A percentile compares a stretch with the other conserved stretches of the same genome.
phyloP scores from a whole-genome alignment of 2,888 invertebrate genomes.

The Zeuzera pyrina region DNA sequence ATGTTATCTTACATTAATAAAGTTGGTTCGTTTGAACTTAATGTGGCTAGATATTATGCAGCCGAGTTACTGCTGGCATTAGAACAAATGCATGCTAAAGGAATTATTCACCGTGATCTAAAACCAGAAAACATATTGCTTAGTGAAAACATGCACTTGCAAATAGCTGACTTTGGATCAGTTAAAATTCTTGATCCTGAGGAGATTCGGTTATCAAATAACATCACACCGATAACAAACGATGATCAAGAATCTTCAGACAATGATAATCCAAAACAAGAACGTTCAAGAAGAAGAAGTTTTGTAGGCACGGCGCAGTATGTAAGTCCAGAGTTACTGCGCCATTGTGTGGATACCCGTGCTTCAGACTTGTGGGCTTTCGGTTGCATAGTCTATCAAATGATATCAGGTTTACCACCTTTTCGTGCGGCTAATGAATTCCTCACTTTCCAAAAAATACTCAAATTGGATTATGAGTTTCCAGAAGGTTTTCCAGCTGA shows the following conservation, averaged over 20 bases:
- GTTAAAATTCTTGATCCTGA: conserved; percentile 83
- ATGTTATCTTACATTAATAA: conserved; percentile 92
- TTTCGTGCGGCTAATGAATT: conserved; percentile 95
- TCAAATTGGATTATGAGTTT: conserved; percentile 91
- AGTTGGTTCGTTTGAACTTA: conserved; percentile 90
- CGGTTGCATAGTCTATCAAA: conserved; percentile 97
- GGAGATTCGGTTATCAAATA: conserved; percentile 33
- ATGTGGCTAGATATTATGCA: conserved; percentile 93
- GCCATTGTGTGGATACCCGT: conserved; percentile 81
- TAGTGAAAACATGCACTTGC: conserved; percentile 95
- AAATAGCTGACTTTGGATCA: conserved; percentile 98
- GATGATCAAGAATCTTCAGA: conserved; percentile 28
- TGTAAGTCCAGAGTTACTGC: conserved; percentile 96
- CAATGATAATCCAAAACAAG: conserved; percentile 44
- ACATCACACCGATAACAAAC: too few species aligned
- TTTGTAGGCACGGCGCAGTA: conserved; percentile 99
- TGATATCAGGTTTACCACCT: conserved; percentile 94
- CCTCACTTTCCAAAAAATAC: conserved; percentile 95
- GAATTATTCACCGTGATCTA: conserved; percentile 95
- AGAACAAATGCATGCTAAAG: conserved; percentile 90
- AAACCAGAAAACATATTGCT: conserved; percentile 98
- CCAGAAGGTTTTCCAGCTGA: conserved; percentile 91
- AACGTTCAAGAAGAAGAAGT: conserved; percentile 79
- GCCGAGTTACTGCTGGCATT: conserved; percentile 94
- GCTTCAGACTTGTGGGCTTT: conserved; percentile 97